Base-by-base conservation (phyloP, 2,797 vertebrate genomes). In the Phoebastria nigripes region DNA sequence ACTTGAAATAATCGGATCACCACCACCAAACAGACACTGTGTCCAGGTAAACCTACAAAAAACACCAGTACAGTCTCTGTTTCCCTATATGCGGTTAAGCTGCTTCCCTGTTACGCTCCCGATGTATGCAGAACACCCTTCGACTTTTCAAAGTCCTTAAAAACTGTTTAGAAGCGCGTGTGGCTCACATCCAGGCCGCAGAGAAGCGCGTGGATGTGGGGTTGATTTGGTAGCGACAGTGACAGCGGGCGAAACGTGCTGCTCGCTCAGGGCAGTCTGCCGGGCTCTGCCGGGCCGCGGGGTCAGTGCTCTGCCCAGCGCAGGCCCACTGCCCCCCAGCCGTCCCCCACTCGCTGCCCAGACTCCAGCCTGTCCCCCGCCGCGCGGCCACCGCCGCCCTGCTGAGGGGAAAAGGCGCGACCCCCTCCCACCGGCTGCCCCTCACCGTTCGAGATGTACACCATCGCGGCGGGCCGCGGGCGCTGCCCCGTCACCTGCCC, bases 361-460 rank as follows among this genome's bases (percentile, higher is more conserved):
- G 26, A 2, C 37, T 14, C 41, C 29, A 7, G 24, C 37, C 49
- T 3, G 49, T 4, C 19, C 44, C 28, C 67, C 35, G 12, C 47
- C 29, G 33, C 42, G 41, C 41, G 41, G 41, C 41, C 41, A 15
- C 42, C 42, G 42, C 42, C 44, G 19, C 19, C 44, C 35, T 44
- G 14, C 44, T 8, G 33, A 14, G 39, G 28, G 29, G 15, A 26
- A 21, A 9, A 28, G 41, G 14, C n/a, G 25, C 12, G 5, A 3
- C 20, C 33, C 42, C 3, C 7, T 25, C 12, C 62, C 20, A 0
- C 51, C 26, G 1, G 28, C n/a, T 8, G 46, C 47, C 37, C 15
- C 98, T 97, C 94, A 98, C 98, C 98, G 12, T 98, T 98, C 25
- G 97, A 98, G 95, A 98, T 98, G 93, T 98, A 98, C 49, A 98